A percentile compares a stretch with the other conserved stretches of the same genome.
phyloP scores from a whole-genome alignment of 2,888 invertebrate genomes.

The Plagodis pulveraria region DNA sequence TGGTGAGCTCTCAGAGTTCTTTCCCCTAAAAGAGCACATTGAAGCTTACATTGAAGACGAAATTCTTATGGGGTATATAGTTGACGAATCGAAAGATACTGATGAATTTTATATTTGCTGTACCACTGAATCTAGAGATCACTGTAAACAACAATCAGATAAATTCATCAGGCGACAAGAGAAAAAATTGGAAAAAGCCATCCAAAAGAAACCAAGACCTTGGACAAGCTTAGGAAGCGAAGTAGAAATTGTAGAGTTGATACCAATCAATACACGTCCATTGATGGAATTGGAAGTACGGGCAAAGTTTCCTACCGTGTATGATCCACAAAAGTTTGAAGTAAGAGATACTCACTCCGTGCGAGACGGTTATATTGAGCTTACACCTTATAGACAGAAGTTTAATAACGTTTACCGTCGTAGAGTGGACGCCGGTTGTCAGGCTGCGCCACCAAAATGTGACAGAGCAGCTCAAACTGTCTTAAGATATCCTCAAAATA shows the following conservation, averaged over 20 bases:
- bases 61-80: constrained; percentile 88
- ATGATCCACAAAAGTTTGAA: constrained; percentile 74
- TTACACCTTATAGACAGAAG: constrained; percentile 84
- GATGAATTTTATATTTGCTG: constrained; percentile 90
- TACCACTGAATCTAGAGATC: constrained; percentile 82
- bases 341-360: constrained; percentile 83
- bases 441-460: constrained; percentile 80
- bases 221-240: constrained; percentile 89
- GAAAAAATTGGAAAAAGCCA: constrained; percentile 82
- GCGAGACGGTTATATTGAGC: constrained; percentile 89
- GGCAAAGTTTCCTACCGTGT: constrained; percentile 84
- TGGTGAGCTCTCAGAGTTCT: constrained; percentile 79
- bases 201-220: constrained; percentile 81
- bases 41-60: constrained; percentile 69
- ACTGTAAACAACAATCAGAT: constrained; percentile 78
- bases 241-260: constrained; percentile 83
- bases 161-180: constrained; percentile 84
- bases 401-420: constrained; percentile 84
- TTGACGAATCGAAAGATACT: constrained; percentile 84
- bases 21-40: constrained; percentile 63
- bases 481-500: constrained; percentile 87
- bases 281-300: constrained; percentile 88
- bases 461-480: constrained; percentile 87
- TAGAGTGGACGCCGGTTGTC: constrained; percentile 84
- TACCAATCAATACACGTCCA: constrained; percentile 81